phyloP scores from a whole-genome alignment of 2,888 invertebrate genomes.

The Meteorus colon region DNA sequence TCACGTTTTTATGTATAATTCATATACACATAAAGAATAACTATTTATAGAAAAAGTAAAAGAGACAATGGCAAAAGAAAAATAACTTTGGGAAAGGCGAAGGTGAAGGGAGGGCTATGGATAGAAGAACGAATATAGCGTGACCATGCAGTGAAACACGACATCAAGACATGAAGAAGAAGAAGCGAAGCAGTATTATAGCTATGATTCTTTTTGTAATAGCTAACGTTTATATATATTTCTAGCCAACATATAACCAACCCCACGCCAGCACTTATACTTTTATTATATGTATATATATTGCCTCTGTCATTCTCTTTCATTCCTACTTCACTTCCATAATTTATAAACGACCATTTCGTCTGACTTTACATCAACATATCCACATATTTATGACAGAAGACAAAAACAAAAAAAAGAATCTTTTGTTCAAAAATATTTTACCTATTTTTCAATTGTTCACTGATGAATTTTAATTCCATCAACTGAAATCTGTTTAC shows the following conservation, averaged over 20 bases:
- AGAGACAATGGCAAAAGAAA: slow-evolving; percentile 34
- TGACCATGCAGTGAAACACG: slow-evolving; percentile 61
- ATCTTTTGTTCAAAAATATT: too few species aligned
- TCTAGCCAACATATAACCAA: slow-evolving; percentile 25
- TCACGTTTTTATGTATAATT: slow-evolving; percentile 6
- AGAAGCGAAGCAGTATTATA: slow-evolving; percentile 43
- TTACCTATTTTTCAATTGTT: too few species aligned
- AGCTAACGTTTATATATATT: slow-evolving; percentile 51
- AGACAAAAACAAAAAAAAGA: too few species aligned
- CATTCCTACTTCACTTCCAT: too few species aligned
- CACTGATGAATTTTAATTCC: too few species aligned
- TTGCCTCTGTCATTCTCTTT: too few species aligned
- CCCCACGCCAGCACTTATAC: neutral
- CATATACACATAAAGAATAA: slow-evolving; percentile 9
- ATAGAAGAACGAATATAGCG: slow-evolving; percentile 52
- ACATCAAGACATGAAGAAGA: slow-evolving; percentile 62
- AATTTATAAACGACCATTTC: too few species aligned
- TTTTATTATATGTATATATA: neutral
- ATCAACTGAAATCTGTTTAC: too few species aligned
- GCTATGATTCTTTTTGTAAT: slow-evolving; percentile 59
- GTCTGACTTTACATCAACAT: too few species aligned
- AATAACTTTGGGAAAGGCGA: slow-evolving; percentile 12
- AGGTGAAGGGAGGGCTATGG: slow-evolving; percentile 20
- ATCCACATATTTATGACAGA: too few species aligned
- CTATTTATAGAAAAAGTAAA: neutral